These are phyloP conservation scores for Bombus haemorrhoidalis DNA, from an alignment of 1,140 invertebrate genomes.

Conservation along the genomic window DNA sequence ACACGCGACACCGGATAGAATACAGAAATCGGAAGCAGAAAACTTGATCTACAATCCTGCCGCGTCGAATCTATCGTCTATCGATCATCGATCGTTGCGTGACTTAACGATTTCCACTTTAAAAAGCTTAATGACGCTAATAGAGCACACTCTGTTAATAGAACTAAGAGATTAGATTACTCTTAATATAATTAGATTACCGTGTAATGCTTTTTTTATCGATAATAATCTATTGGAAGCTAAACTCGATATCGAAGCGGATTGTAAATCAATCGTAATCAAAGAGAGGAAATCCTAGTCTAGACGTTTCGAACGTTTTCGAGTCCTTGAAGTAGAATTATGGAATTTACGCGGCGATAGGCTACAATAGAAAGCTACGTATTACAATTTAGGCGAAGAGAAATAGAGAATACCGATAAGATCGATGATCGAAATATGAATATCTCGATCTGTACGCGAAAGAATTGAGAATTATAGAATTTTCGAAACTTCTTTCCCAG, in stretches of 20 bases:
- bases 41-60: background rate
- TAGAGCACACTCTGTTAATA: background rate
- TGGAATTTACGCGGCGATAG: background rate
- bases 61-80: background rate
- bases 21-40: background rate
- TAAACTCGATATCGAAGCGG: background rate
- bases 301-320: background rate
- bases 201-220: background rate
- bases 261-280: background rate
- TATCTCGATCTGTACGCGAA: background rate
- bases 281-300: background rate
- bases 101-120: background rate
- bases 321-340: background rate
- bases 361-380: background rate
- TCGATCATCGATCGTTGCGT: background rate
- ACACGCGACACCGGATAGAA: conserved; percentile 16
- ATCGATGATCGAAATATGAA: background rate
- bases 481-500: background rate
- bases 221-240: background rate
- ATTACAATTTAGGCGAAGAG: background rate
- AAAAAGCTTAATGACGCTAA: too few relatives aligned
- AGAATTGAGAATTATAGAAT: background rate
- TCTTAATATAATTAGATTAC: background rate
- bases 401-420: background rate
- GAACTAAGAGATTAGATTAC: conserved; percentile 16